These are phyloP conservation scores for Ischnura elegans DNA, from an alignment of 2,888 invertebrate species.

Conservation along the genomic window DNA sequence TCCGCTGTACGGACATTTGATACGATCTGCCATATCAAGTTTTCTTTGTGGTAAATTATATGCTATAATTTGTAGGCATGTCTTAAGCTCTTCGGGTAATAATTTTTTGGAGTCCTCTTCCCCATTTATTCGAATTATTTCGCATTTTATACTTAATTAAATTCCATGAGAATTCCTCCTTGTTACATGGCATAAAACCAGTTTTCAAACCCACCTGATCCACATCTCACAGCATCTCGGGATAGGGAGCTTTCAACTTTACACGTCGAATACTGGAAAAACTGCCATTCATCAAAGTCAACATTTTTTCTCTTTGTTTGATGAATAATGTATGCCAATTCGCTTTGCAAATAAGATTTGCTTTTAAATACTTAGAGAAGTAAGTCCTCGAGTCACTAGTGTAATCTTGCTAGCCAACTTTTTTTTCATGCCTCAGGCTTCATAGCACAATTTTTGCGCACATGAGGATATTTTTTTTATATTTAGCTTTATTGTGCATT, in stretches of 20 bases:
- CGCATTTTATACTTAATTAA: background rate
- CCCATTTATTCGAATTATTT: background rate
- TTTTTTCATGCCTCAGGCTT: background rate
- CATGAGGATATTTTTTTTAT: background rate
- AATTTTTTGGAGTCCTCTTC: background rate
- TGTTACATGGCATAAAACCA: background rate
- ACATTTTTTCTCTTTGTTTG: background rate
- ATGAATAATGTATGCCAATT: background rate
- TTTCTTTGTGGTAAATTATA: too few species aligned
- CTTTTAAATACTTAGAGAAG: background rate
- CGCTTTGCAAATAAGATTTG: background rate
- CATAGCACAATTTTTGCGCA: background rate
- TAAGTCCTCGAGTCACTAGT: background rate
- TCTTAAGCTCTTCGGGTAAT: background rate
- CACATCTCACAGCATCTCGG: background rate
- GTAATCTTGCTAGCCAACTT: background rate
- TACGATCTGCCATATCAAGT: too few species aligned
- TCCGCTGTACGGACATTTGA: too few species aligned
- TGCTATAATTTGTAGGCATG: background rate
- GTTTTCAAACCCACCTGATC: conserved; percentile 15
- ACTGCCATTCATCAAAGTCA: background rate
- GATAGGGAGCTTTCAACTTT: background rate
- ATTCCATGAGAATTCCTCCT: background rate
- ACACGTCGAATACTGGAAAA: background rate
- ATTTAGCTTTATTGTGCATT: too few species aligned